These are phyloP conservation scores for Diuraphis noxia DNA, from an alignment of 1,140 invertebrate species.

Conservation along the genomic window DNA sequence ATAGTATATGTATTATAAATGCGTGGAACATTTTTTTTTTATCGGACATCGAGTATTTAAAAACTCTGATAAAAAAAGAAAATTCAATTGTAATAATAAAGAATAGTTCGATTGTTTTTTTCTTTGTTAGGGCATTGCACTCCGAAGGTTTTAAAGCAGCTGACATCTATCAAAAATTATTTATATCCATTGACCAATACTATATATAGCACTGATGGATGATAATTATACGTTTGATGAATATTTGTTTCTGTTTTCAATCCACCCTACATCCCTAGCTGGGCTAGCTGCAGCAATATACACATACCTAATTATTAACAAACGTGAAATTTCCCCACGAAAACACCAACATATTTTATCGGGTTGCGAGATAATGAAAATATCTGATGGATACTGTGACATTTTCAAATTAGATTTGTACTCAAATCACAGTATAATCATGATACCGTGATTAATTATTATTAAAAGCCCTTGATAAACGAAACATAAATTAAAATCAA, in stretches of 20 bases:
- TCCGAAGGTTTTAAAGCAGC: background rate
- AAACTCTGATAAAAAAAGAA: background rate
- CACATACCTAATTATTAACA: background rate
- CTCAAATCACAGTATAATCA: background rate
- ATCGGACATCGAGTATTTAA: background rate
- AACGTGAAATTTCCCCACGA: background rate
- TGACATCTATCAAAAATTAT: background rate
- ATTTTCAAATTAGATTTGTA: background rate
- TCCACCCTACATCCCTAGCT: background rate
- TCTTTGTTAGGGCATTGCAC: background rate
- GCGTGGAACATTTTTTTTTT: background rate
- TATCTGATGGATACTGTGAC: background rate
- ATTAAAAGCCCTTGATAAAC: slow-evolving; percentile 23
- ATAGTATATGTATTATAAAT: too few species aligned
- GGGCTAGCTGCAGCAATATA: background rate
- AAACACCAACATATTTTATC: background rate
- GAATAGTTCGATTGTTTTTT: background rate
- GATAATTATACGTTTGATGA: background rate
- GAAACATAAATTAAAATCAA: slow-evolving; percentile 39
- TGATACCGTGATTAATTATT: background rate
- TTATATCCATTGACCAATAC: background rate
- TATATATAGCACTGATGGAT: background rate
- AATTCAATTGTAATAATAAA: background rate
- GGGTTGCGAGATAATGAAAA: background rate
- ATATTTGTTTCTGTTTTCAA: background rate